Conservation (phyloP, 2,888 invertebrate genomes). For the Mesochorus sp. region DNA sequence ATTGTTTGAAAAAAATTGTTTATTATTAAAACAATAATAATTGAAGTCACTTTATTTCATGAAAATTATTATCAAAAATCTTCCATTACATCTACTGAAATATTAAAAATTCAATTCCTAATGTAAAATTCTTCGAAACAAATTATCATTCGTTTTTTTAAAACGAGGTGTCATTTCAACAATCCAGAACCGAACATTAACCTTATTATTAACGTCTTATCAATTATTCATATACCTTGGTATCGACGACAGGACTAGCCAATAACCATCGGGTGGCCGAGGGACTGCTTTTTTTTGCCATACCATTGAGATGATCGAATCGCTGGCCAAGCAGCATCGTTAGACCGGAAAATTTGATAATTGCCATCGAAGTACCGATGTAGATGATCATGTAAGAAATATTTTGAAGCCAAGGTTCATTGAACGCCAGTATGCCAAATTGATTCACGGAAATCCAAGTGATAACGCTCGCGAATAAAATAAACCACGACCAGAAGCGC, state of each 20-base stretch:
- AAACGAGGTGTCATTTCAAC: too few relatives aligned
- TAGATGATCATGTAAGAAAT: constrained; percentile 73
- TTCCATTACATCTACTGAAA: too few relatives aligned
- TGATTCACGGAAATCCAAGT: constrained; percentile 71
- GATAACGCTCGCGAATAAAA: constrained; percentile 52
- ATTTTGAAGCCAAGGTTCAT: constrained; percentile 70
- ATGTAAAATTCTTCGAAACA: too few relatives aligned
- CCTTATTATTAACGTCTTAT: too few relatives aligned
- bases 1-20: too few relatives aligned
- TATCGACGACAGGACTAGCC: constrained; percentile 31
- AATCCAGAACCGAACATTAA: too few relatives aligned
- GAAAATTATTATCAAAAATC: too few relatives aligned
- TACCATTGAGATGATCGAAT: constrained; percentile 73
- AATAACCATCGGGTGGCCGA: constrained; percentile 45
- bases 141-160: too few relatives aligned
- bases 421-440: constrained; percentile 73
- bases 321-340: constrained; percentile 72
- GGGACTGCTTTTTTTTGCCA: constrained; percentile 65
- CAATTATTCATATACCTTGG: too few relatives aligned
- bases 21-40: too few relatives aligned
- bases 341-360: constrained; percentile 74
- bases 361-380: constrained; percentile 67
- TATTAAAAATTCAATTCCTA: too few relatives aligned
- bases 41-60: too few relatives aligned
- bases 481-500: constrained; percentile 65